These are phyloP conservation scores for Dynastes grantii DNA, from an alignment of 2,888 invertebrate genomes.

Conservation along the genomic window DNA sequence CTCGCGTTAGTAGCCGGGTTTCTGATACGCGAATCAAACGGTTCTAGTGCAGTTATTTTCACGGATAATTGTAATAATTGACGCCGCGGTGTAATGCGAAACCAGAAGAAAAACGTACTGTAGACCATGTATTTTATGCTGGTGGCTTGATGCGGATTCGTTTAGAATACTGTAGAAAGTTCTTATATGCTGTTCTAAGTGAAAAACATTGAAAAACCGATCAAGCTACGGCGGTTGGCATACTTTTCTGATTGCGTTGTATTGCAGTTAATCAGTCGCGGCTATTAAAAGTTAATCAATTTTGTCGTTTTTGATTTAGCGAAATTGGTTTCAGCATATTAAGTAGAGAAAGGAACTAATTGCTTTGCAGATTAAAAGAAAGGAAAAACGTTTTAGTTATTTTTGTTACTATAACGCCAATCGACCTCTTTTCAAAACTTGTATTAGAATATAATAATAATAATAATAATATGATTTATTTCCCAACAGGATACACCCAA, in stretches of 20 bases:
- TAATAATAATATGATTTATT: too few species aligned
- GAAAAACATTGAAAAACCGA: slow-evolving; percentile 20
- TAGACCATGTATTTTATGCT: background rate
- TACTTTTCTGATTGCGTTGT: background rate
- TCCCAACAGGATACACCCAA: too few species aligned
- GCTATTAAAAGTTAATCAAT: background rate
- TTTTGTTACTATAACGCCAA: too few species aligned
- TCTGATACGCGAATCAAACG: slow-evolving; percentile 26
- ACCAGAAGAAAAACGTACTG: background rate
- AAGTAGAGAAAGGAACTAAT: slow-evolving; percentile 26
- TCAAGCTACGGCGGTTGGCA: background rate
- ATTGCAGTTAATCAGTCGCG: background rate
- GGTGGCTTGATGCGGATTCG: background rate
- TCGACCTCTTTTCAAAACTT: too few species aligned
- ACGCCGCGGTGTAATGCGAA: slow-evolving; percentile 1
- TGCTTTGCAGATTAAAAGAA: background rate
- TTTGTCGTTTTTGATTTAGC: slow-evolving; percentile 11
- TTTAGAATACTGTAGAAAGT: slow-evolving; percentile 10
- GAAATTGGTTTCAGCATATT: slow-evolving; percentile 14
- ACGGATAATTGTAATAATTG: slow-evolving; percentile 31
- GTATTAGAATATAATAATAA: too few species aligned
- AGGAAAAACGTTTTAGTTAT: too few species aligned
- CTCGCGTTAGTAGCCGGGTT: background rate
- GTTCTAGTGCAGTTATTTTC: slow-evolving; percentile 24
- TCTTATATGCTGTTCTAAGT: background rate